Base-by-base conservation (phyloP, 2,113 vertebrate genomes). In the Limnothrissa miodon region DNA sequence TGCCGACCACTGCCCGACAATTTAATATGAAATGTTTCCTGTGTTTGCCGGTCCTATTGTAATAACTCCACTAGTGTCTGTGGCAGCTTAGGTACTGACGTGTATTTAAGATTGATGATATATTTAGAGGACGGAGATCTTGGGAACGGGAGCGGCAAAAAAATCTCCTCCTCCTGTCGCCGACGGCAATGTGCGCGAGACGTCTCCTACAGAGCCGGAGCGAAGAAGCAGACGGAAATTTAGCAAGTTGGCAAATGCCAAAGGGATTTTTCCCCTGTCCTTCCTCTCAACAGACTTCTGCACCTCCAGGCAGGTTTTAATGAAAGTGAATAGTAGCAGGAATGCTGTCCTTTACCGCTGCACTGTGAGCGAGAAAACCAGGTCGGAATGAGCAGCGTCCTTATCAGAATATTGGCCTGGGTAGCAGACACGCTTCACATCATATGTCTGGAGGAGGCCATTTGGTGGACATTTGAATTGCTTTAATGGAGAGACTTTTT, bases 81-180 rank as follows among this genome's bases (percentile, higher is more conserved):
- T 19, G 19, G 21, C 13, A 10, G n/a, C 59, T 62, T 11, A 62
- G n/a, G 29, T 29, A 29, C n/a, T 29, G 25, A 62, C 29, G 59
- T 62, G 59, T 62, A 29, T 62, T 62, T 62, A 29, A 62, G 59
- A 62, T 62, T 62, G 59, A 62, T 62, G 23, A 62, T 62, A 62
- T 62, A 62, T 62, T 62, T 62, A 62, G 25, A 9, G 59, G 59
- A 11, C 8, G n/a, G 59, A 62, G n/a, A 62, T 62, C n/a, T 62
- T 9, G 51, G 53, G 29, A 8, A 29, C 25, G n/a, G n/a, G 59
- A 62, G 59, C 25, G n/a, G 53, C 21, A 4, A n/a, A 5, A 56
- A 48, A 48, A 5, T 11, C n/a, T 0, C 17, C 2, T 59, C n/a
- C n/a, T 62, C n/a, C n/a, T 62, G 59, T 62, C 59, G 7, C 59